A percentile compares a stretch with the other conserved stretches of the same genome.
These are phyloP conservation scores for Harpagoxenus sublaevis DNA, from an alignment of 2,888 invertebrate genomes.

Conservation along the genomic window DNA sequence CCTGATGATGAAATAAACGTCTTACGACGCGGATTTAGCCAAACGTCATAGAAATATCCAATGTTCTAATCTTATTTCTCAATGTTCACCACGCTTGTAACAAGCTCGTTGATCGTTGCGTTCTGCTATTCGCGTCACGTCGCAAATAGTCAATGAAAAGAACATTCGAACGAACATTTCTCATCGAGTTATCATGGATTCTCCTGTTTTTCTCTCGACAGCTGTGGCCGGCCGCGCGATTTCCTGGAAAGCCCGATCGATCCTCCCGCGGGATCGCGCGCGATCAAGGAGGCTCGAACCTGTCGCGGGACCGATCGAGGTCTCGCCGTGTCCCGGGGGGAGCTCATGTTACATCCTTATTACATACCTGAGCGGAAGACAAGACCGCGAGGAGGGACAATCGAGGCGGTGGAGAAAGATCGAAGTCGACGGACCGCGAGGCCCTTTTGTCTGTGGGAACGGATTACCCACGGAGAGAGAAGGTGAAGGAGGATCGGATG, in stretches of 20 bases:
- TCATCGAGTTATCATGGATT: conserved; percentile 8
- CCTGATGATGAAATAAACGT: not conserved
- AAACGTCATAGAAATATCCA: not conserved
- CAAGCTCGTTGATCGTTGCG: not conserved
- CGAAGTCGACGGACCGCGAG: conserved; percentile 83
- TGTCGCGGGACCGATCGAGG: conserved; percentile 68
- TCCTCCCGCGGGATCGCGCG: conserved; percentile 46
- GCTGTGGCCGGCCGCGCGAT: conserved; percentile 7
- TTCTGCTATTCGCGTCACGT: conserved; percentile 7
- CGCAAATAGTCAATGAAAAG: not conserved
- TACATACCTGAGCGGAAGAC: conserved; percentile 80
- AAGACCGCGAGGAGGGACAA: conserved; percentile 76
- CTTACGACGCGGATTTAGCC: not conserved
- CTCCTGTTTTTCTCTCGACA: conserved; percentile 30
- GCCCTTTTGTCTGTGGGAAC: conserved; percentile 85
- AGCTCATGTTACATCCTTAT: conserved; percentile 85
- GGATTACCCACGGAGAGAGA: conserved; percentile 74
- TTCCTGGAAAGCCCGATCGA: conserved; percentile 65
- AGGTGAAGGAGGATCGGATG: conserved; percentile 37
- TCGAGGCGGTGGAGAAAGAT: conserved; percentile 78
- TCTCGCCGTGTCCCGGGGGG: conserved; percentile 72
- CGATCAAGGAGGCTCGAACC: conserved; percentile 53
- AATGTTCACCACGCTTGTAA: not conserved
- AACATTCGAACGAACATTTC: not conserved
- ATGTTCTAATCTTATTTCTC: not conserved